Evolutionary conservation across 2,113 vertebrate species (phyloP).

Genomic region (Steatornis caripensis): DNA sequence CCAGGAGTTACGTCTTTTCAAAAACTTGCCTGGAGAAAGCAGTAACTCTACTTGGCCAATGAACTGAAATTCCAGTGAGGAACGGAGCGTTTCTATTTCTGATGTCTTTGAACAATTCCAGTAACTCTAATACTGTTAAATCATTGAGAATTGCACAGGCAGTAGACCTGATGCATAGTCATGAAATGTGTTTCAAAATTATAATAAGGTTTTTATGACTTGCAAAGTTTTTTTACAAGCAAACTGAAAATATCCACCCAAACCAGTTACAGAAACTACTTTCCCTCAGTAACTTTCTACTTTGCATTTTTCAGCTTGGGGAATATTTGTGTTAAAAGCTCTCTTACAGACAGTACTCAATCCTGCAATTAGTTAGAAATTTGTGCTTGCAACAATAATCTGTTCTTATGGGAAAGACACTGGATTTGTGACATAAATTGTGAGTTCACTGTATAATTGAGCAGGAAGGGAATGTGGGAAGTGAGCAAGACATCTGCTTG

Average conservation of each 20-base stretch:
- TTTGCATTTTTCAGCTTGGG: not conserved
- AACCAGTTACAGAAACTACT: not conserved
- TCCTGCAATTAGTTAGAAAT: not conserved
- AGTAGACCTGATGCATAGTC: not conserved
- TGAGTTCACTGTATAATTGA: not conserved
- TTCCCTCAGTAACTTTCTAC: not conserved
- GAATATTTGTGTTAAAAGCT: not conserved
- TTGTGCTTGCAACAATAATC: not conserved
- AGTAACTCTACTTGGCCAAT: not conserved
- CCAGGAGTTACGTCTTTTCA: not conserved
- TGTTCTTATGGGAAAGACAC: not conserved
- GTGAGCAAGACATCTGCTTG: not conserved
- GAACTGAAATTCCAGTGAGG: slow-evolving; percentile 18
- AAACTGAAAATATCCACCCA: slow-evolving; percentile 8
- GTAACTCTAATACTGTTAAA: not conserved
- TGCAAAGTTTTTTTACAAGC: not conserved
- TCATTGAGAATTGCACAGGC: not conserved
- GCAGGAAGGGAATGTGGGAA: not conserved
- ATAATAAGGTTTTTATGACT: not conserved
- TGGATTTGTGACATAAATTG: not conserved
- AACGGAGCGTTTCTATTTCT: not conserved
- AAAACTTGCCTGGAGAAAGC: not conserved
- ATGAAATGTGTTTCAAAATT: slow-evolving; percentile 5
- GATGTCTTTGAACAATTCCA: slow-evolving; percentile 10
- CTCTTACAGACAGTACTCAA: not conserved